A percentile compares a stretch with the other conserved stretches of the same genome.
These are phyloP conservation scores for Lasioglossum leucozonium DNA, from an alignment of 2,888 invertebrate species.

Conservation along the genomic window DNA sequence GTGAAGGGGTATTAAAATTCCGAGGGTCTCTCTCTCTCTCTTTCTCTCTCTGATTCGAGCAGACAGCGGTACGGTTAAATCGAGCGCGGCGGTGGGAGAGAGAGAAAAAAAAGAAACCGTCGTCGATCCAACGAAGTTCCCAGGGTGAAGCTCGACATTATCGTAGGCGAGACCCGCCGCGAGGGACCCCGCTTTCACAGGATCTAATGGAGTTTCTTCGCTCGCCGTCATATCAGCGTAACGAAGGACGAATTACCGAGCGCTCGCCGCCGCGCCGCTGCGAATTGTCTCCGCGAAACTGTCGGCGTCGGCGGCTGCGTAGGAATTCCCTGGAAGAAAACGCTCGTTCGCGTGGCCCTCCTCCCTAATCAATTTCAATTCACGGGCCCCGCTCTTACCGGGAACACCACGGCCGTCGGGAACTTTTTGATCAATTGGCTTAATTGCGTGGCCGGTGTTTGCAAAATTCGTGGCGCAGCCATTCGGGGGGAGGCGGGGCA, in stretches of 20 bases:
- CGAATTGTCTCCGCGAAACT: conserved; percentile 29
- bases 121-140: background rate
- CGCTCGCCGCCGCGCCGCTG: background rate
- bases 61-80: conserved; percentile 9
- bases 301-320: background rate
- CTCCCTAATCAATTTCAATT: conserved; percentile 62
- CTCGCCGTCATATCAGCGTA: conserved; percentile 50
- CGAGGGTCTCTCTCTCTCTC: too few relatives aligned
- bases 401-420: conserved; percentile 16
- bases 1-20: background rate
- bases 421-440: conserved; percentile 57
- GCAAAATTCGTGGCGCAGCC: conserved; percentile 31
- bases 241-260: conserved; percentile 38
- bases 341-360: background rate
- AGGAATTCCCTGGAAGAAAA: conserved; percentile 40
- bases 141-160: conserved; percentile 4
- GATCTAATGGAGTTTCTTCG: conserved; percentile 55
- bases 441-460: conserved; percentile 50
- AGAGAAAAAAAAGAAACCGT: background rate
- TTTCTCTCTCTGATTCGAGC: background rate
- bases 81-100: background rate
- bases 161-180: background rate
- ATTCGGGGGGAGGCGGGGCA: background rate
- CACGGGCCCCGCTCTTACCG: conserved; percentile 35
- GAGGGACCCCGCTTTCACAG: conserved; percentile 33